Conservation (phyloP, 1,140 invertebrate genomes). For the Cylas formicarius region DNA sequence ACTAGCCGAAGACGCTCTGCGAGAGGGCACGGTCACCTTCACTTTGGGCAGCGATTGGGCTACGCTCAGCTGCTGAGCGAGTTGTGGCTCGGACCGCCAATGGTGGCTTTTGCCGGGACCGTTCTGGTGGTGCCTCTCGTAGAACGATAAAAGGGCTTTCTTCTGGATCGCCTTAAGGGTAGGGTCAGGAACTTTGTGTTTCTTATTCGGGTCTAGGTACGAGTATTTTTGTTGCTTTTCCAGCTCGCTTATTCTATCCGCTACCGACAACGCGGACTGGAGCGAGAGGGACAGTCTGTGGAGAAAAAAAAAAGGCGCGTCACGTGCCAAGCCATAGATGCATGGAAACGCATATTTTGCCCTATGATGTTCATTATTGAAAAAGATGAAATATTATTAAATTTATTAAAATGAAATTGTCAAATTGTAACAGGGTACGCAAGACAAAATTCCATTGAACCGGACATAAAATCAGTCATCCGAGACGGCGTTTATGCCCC, state of each 20-base stretch:
- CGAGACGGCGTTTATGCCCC: too few relatives aligned
- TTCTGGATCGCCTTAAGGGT: slow-evolving; percentile 82
- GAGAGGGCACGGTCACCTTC: slow-evolving; percentile 46
- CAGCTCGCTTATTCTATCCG: slow-evolving; percentile 67
- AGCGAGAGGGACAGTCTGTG: slow-evolving; percentile 29
- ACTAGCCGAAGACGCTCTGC: slow-evolving; percentile 61
- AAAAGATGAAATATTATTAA: too few relatives aligned
- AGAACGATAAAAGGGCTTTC: slow-evolving; percentile 77
- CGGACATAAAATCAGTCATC: too few relatives aligned
- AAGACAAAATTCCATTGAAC: too few relatives aligned
- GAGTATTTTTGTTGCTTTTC: slow-evolving; percentile 61
- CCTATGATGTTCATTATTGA: too few relatives aligned
- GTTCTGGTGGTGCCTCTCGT: slow-evolving; percentile 58
- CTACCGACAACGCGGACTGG: slow-evolving; percentile 56
- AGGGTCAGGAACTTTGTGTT: slow-evolving; percentile 63
- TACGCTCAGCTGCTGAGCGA: slow-evolving; percentile 40
- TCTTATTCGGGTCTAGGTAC: slow-evolving; percentile 70
- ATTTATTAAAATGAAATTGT: too few relatives aligned
- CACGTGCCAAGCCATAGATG: too few relatives aligned
- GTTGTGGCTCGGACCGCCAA: slow-evolving; percentile 57
- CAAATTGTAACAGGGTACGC: too few relatives aligned
- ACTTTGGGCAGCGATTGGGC: slow-evolving; percentile 51
- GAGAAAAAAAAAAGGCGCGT: slow-evolving; percentile 13
- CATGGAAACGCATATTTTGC: too few relatives aligned
- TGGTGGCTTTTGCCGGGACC: slow-evolving; percentile 39